Evolutionary conservation across 2,888 invertebrate genomes (phyloP).

Genomic region (Tolmerus cingulatus): DNA sequence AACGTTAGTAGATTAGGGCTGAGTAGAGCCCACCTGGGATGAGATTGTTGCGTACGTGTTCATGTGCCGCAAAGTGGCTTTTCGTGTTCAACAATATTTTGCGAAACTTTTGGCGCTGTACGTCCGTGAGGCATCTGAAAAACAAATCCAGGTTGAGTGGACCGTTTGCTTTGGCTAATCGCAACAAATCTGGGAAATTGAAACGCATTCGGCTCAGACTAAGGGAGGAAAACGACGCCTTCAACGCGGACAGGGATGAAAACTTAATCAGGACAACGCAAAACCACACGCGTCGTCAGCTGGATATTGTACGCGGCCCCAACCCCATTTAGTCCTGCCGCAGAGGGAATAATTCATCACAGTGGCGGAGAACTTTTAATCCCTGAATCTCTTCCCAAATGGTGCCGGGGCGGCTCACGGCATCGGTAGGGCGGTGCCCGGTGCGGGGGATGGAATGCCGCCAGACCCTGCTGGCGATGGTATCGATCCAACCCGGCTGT

Average conservation of each 20-base stretch:
- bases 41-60: background rate
- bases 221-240: background rate
- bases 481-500: background rate
- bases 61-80: background rate
- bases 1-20: background rate
- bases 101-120: background rate
- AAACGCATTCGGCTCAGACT: background rate
- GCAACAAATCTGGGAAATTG: background rate
- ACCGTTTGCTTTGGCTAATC: background rate
- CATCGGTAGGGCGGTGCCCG: background rate
- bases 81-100: background rate
- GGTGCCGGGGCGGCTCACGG: background rate
- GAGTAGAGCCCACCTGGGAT: background rate
- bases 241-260: background rate
- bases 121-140: background rate
- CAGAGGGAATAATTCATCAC: background rate
- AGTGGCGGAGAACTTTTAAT: background rate
- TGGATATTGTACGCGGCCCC: background rate
- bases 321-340: background rate
- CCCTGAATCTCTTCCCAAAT: background rate
- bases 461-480: background rate
- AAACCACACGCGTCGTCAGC: background rate
- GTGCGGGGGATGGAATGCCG: background rate
- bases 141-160: background rate
- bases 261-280: background rate